Conservation (phyloP, 2,113 vertebrate genomes). For the Alouatta palliata region DNA sequence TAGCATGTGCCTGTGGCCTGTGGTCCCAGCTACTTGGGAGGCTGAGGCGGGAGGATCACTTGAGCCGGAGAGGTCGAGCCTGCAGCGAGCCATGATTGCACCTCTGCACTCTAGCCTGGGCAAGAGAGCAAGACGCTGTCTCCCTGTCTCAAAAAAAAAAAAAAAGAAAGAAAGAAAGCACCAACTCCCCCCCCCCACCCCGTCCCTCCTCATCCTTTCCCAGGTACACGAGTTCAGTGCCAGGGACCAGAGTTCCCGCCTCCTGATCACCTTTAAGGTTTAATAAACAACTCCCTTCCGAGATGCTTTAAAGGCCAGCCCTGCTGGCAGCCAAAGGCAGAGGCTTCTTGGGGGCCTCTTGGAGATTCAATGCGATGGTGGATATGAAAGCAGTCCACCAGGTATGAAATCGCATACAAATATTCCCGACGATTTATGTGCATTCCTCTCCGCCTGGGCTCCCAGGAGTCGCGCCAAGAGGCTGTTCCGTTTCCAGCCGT, state of each 20-base stretch:
- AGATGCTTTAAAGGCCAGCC: neutral
- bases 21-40: too few species aligned
- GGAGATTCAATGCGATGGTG: neutral
- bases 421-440: neutral
- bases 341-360: neutral
- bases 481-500: neutral
- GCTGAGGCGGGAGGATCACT: too few species aligned
- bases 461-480: neutral
- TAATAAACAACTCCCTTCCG: neutral
- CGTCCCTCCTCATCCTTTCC: neutral
- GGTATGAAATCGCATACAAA: neutral
- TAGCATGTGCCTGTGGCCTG: too few species aligned
- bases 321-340: neutral
- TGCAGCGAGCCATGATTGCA: too few species aligned
- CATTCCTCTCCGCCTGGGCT: rapidly evolving
- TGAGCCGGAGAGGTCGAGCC: too few species aligned
- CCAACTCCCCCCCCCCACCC: too few species aligned
- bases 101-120: too few species aligned
- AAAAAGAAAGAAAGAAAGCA: too few species aligned
- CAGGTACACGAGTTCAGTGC: neutral
- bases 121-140: too few species aligned
- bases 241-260: neutral
- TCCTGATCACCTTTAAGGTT: neutral
- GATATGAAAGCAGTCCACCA: neutral
- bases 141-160: too few species aligned